Evolutionary conservation across 2,888 invertebrate species (phyloP).

Genomic region (Athripsodes cinereus): DNA sequence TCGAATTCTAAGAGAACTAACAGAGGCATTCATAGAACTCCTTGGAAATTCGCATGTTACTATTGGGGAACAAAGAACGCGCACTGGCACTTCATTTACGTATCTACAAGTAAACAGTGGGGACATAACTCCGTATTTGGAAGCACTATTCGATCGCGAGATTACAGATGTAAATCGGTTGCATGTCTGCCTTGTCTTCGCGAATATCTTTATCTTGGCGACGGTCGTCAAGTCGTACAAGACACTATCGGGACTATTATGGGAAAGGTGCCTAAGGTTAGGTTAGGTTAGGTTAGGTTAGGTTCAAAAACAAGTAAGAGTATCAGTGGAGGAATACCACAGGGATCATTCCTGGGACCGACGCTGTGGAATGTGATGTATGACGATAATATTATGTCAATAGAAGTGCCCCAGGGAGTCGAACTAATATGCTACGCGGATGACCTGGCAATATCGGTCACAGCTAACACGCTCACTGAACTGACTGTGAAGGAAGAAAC

Average conservation of each 20-base stretch:
- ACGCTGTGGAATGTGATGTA: too few relatives aligned
- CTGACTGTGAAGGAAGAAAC: too few relatives aligned
- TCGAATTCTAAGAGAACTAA: not conserved
- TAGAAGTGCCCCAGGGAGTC: too few relatives aligned
- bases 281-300: too few relatives aligned
- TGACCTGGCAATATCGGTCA: too few relatives aligned
- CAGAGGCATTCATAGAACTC: not conserved
- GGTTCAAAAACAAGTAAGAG: too few relatives aligned
- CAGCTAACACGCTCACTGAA: too few relatives aligned
- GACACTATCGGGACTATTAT: not conserved
- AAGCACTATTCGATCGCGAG: not conserved
- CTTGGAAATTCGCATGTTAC: slow-evolving; percentile 14
- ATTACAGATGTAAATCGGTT: not conserved
- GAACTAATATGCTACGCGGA: too few relatives aligned
- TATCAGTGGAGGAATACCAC: too few relatives aligned
- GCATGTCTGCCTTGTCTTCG: not conserved
- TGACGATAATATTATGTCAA: too few relatives aligned
- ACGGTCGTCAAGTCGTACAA: not conserved
- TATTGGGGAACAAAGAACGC: slow-evolving; percentile 14
- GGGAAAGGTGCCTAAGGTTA: not conserved
- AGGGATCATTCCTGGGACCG: too few relatives aligned
- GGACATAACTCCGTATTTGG: not conserved
- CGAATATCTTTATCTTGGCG: not conserved
- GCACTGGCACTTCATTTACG: not conserved
- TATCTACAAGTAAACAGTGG: not conserved